These are phyloP conservation scores for Drosophila neonasuta DNA, from an alignment of 2,888 invertebrate genomes.

Conservation along the genomic window DNA sequence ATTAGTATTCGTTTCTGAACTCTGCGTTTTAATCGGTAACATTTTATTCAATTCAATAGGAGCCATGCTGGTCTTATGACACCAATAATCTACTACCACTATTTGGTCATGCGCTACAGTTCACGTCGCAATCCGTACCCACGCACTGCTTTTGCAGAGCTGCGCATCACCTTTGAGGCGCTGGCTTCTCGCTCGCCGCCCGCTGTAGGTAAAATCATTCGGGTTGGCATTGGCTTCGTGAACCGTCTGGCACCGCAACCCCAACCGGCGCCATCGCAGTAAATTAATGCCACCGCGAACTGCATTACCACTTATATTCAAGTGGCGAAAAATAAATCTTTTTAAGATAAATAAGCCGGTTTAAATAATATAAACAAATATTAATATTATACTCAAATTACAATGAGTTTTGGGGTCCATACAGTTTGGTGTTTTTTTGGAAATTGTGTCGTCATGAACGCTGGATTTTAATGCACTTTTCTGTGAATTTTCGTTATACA, in stretches of 20 bases:
- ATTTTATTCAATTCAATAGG: conserved; percentile 83
- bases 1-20: neutral
- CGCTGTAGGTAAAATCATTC: conserved; percentile 85
- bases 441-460: too few relatives aligned
- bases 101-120: conserved; percentile 94
- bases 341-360: conserved; percentile 38
- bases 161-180: conserved; percentile 88
- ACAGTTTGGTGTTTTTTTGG: too few relatives aligned
- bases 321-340: conserved; percentile 27
- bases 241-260: conserved; percentile 89
- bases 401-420: conserved; percentile 11
- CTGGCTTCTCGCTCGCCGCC: conserved; percentile 88
- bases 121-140: conserved; percentile 98
- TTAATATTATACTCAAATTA: conserved; percentile 8
- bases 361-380: conserved; percentile 23
- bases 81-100: conserved; percentile 98
- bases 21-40: neutral
- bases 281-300: conserved; percentile 43
- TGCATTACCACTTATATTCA: conserved; percentile 27
- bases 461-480: too few relatives aligned
- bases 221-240: conserved; percentile 86
- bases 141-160: conserved; percentile 94
- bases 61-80: conserved; percentile 95
- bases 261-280: conserved; percentile 70
- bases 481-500: too few relatives aligned